Conservation (phyloP, 1,140 invertebrate species). For the Zaprionus nigranus region DNA sequence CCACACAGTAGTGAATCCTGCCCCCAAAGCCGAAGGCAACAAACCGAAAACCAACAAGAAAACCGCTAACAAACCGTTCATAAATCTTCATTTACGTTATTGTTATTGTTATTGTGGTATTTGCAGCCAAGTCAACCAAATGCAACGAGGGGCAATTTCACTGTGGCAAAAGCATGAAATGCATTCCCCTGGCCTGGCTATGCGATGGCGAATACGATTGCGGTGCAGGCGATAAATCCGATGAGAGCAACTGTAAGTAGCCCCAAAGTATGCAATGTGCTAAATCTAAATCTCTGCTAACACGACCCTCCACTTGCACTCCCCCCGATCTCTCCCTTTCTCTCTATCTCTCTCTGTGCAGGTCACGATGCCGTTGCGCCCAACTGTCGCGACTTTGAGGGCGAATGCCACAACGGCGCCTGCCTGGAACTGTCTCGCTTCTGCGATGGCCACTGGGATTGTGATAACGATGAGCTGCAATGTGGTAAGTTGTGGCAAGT, state of each 20-base stretch:
- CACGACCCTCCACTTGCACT: too few relatives aligned
- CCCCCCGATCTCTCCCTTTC: too few relatives aligned
- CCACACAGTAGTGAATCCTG: slow-evolving; percentile 4
- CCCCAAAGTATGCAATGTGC: slow-evolving; percentile 25
- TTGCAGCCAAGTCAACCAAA: slow-evolving; percentile 73
- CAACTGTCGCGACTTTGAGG: slow-evolving; percentile 87
- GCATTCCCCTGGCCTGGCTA: slow-evolving; percentile 90
- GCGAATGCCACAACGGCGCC: slow-evolving; percentile 88
- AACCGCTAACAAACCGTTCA: slow-evolving; percentile 71
- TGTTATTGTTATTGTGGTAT: slow-evolving; percentile 73
- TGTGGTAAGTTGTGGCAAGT: slow-evolving; percentile 79
- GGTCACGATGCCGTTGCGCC: slow-evolving; percentile 63
- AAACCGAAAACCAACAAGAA: slow-evolving; percentile 34
- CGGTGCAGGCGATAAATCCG: slow-evolving; percentile 71
- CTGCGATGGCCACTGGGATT: slow-evolving; percentile 92
- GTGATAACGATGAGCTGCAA: slow-evolving; percentile 87
- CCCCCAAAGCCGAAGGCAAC: neutral
- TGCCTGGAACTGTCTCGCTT: slow-evolving; percentile 92
- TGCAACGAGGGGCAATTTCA: slow-evolving; percentile 87
- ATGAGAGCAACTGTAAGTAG: slow-evolving; percentile 76
- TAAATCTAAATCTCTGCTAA: slow-evolving; percentile 2
- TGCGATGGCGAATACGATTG: slow-evolving; percentile 87
- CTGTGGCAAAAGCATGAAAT: slow-evolving; percentile 86
- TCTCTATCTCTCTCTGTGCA: slow-evolving; percentile 20
- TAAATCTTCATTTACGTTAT: slow-evolving; percentile 81